Evolutionary conservation across 2,888 invertebrate genomes (phyloP), one percentile per base, ranked within the genome.

Genomic region (Zele albiditarsus): DNA sequence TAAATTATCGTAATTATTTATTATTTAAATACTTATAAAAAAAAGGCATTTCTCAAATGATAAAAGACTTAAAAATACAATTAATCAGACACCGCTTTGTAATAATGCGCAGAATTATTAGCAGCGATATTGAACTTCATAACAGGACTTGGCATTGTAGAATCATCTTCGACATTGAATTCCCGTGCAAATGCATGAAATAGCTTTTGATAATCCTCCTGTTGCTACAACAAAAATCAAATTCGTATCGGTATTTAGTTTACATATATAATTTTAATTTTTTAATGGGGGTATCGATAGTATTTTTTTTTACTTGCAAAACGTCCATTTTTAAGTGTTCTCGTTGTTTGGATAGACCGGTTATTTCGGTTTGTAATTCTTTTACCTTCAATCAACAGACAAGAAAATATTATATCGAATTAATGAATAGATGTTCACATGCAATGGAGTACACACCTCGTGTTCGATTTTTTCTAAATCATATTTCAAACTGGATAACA

Each of bases 381-480:
- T 75, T 80, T 8, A 84, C 82, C 84, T 84, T 25, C 3, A 46
- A 25, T 63, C 20, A 49, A 33, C 38, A 38, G 1, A 20, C 27
- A 23, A 23, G 20, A 49, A 31, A 10, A 57, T 68, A 20, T 67
- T 31, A 4, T n/a, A 14, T 6, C n/a, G 8, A 16, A 49, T 27
- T 3, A 42, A 58, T 23, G 6, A 25, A 3, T 8, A 53, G 3
- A 53, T 23, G 8, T 1, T 53, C 0, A 8, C 8, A 53, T 53
- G 8, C 12, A 8, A 53, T 8, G n/a, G 5, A 8, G 6, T 6
- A 4, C 46, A 46, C 20, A 86, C 87, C 82, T 86, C 84, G 31
- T 79, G 72, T 72, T 86, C 83, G 4, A 83, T 85, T 75, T 81
- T 79, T 23, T 73, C 71, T 66, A 86, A 77, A n/a, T 86, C 84